Percentiles rank a stretch among this genome's conserved stretches.
Conservation (phyloP, 2,113 vertebrate species). For the Semnornis frantzii region DNA sequence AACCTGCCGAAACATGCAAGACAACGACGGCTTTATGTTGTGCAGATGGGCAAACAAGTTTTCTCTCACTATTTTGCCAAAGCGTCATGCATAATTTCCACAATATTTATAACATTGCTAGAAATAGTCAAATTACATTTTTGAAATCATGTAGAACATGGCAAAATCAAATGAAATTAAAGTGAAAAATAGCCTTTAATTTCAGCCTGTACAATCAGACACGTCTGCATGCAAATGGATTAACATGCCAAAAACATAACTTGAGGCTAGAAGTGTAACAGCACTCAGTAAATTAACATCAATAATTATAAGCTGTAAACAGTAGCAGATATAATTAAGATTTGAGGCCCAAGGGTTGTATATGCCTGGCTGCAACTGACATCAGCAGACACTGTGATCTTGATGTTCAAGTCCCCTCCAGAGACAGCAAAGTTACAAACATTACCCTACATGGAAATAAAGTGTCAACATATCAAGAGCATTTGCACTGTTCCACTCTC, state of each 20-base stretch:
- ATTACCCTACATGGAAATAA: neutral
- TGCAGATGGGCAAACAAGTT: neutral
- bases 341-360: slow-evolving; percentile 60
- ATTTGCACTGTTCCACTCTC: neutral
- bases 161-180: slow-evolving; percentile 4
- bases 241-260: slow-evolving; percentile 49
- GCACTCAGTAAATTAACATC: slow-evolving; percentile 69
- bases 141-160: neutral
- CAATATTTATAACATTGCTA: neutral
- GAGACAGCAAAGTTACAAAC: slow-evolving; percentile 8
- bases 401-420: neutral
- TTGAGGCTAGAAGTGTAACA: slow-evolving; percentile 57
- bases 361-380: slow-evolving; percentile 12
- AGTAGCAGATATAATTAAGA: slow-evolving; percentile 68
- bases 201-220: neutral
- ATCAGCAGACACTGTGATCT: slow-evolving; percentile 19
- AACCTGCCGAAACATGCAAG: neutral
- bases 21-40: neutral
- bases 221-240: slow-evolving; percentile 23
- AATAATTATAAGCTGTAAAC: slow-evolving; percentile 74
- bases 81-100: neutral
- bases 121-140: neutral
- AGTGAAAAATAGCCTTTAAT: slow-evolving; percentile 28
- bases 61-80: neutral
- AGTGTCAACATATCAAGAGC: neutral